phyloP scores from a whole-genome alignment of 2,113 vertebrate species.

The Xenotilapia flavipinnis region DNA sequence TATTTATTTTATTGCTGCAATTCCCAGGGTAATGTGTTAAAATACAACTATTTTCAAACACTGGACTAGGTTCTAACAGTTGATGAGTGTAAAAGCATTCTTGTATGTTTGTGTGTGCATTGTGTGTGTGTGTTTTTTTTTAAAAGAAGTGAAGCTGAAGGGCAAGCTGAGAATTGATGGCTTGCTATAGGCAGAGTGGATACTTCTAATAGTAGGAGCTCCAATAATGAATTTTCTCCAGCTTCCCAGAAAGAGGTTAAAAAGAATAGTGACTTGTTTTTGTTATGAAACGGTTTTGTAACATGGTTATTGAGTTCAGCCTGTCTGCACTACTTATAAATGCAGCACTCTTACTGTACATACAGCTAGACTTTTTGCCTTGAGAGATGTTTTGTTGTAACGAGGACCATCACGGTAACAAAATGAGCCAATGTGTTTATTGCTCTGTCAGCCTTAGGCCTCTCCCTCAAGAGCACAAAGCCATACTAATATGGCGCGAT shows the following conservation, averaged over 20 bases:
- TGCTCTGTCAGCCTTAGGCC: background rate
- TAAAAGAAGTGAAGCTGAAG: background rate
- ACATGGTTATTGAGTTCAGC: background rate
- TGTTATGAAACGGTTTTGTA: background rate
- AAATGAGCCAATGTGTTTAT: background rate
- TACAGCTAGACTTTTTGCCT: background rate
- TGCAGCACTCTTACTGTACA: background rate
- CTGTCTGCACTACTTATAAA: background rate
- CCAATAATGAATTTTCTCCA: slow-evolving; percentile 25
- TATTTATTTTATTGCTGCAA: background rate
- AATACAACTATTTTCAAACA: background rate
- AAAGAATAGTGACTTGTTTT: background rate
- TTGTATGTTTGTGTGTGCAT: background rate
- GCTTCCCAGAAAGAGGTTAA: background rate
- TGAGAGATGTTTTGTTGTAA: background rate
- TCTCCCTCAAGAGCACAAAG: background rate
- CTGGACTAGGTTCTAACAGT: background rate
- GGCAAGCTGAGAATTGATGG: slow-evolving; percentile 15
- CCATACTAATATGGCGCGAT: background rate
- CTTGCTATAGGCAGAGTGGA: background rate
- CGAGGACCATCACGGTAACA: background rate
- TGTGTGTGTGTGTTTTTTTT: background rate
- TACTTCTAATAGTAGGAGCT: slow-evolving; percentile 1
- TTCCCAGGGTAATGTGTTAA: background rate
- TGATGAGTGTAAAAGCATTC: background rate